These are phyloP conservation scores for Apoda limacodes DNA, from an alignment of 2,888 invertebrate genomes.

Conservation along the genomic window DNA sequence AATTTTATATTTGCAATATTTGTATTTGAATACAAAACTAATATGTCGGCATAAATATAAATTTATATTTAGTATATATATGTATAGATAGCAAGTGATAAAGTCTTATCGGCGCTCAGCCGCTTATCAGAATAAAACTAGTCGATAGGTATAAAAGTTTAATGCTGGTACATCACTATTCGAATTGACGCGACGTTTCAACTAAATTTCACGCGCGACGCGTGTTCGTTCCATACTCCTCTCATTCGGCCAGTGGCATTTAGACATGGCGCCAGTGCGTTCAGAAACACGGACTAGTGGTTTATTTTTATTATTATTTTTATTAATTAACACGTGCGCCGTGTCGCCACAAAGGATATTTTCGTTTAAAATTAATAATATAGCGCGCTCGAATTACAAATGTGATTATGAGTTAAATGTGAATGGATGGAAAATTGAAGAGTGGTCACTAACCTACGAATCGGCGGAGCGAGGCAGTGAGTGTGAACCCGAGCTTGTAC, in stretches of 20 bases:
- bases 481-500: constrained; percentile 23
- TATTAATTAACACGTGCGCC: constrained; percentile 43
- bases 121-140: too few relatives aligned
- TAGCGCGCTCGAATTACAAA: constrained; percentile 32
- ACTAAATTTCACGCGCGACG: too few relatives aligned
- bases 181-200: too few relatives aligned
- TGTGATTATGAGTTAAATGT: constrained; percentile 49
- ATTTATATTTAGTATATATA: too few relatives aligned
- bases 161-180: too few relatives aligned
- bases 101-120: too few relatives aligned
- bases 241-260: constrained; percentile 19
- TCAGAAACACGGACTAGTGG: constrained; percentile 56
- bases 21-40: too few relatives aligned
- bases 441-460: constrained; percentile 48
- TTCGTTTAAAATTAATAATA: constrained; percentile 35
- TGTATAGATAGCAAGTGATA: too few relatives aligned
- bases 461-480: constrained; percentile 30
- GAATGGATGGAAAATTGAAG: constrained; percentile 30
- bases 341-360: constrained; percentile 57
- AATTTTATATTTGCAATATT: too few relatives aligned
- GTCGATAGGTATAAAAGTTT: too few relatives aligned
- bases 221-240: too few relatives aligned
- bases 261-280: constrained; percentile 41
- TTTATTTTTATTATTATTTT: constrained; percentile 54
- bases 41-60: too few relatives aligned